These are phyloP conservation scores for Diachasmimorpha longicaudata DNA, from an alignment of 1,140 invertebrate species.

Conservation along the genomic window DNA sequence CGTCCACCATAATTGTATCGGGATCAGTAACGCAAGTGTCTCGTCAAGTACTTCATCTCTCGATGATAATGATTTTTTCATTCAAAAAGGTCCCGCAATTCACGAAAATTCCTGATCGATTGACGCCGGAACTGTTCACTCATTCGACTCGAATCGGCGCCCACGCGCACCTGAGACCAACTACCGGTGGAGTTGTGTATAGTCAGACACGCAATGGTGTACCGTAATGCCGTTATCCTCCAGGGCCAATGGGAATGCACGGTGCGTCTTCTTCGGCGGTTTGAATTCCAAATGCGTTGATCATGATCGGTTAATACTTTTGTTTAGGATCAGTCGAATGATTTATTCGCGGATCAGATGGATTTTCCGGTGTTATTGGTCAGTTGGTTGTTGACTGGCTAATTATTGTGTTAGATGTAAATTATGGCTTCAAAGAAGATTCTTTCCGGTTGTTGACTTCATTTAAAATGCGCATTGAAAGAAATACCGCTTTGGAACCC, in stretches of 20 bases:
- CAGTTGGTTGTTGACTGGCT: not conserved
- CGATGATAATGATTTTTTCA: not conserved
- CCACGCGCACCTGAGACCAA: slow-evolving; percentile 22
- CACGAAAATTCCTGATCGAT: not conserved
- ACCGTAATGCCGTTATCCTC: slow-evolving; percentile 42
- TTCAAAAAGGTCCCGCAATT: not conserved
- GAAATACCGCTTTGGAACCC: too few species aligned
- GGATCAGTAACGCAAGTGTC: not conserved
- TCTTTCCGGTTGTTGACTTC: not conserved
- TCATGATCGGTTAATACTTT: not conserved
- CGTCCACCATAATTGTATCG: not conserved
- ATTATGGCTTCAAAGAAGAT: not conserved
- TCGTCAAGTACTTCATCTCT: not conserved
- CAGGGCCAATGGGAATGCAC: slow-evolving; percentile 38
- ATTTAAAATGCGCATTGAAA: too few species aligned
- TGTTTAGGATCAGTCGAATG: not conserved
- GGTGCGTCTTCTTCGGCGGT: not conserved
- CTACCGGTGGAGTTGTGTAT: slow-evolving; percentile 18
- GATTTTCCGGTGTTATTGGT: not conserved
- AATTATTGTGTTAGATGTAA: too few species aligned
- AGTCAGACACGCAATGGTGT: slow-evolving; percentile 14
- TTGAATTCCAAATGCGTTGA: slow-evolving; percentile 12
- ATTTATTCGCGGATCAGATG: not conserved
- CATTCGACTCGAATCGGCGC: slow-evolving; percentile 8
- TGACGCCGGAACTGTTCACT: not conserved